Evolutionary conservation across 2,888 invertebrate genomes (phyloP), one percentile per base, ranked within the genome.

Genomic region (Yponomeuta cagnagella): DNA sequence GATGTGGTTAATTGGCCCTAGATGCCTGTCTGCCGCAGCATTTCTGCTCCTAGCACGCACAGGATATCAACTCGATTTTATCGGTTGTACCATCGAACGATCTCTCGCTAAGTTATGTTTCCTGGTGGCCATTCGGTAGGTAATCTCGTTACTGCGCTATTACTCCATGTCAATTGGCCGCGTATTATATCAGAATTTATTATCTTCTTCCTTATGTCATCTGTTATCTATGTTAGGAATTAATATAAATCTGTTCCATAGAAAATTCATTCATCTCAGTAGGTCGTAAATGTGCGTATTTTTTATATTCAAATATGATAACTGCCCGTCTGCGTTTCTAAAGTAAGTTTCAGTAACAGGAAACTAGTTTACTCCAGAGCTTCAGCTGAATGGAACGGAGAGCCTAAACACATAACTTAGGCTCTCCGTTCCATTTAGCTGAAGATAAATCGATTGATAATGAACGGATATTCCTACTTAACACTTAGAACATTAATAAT

Each of bases 1-100:
- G 64, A 48, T 71, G 37, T 68, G n/a, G 71, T 71, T 71, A 71
- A 71, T 71, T 71, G 71, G 71, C 68, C 48, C 69, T 63, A 71
- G 69, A 68, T 68, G 63, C 48, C 68, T 68, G 68, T 67, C 71
- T 52, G 71, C 37, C 37, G 33, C 23, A 58, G 31, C 31, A 31
- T 67, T 63, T 63, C 70, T 64, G 70, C 15, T 33, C 64, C 10
- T n/a, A 30, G 23, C 70, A 71, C 70, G 70, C 67, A 71, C 66
- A 71, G 67, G 67, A 71, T 71, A 71, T 71, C 70, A n/a, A 33
- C 68, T 23, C 68, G 52, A 68, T 68, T 30, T 48, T 68, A 68
- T 68, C 68, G 68, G 68, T 12, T 33, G n/a, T 12, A 33, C 65
- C 37, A 67, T 67, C 67, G 43, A 15, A 30, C 52, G 68, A 68